Conservation (phyloP, 2,797 vertebrate species). For the Melopsittacus undulatus region DNA sequence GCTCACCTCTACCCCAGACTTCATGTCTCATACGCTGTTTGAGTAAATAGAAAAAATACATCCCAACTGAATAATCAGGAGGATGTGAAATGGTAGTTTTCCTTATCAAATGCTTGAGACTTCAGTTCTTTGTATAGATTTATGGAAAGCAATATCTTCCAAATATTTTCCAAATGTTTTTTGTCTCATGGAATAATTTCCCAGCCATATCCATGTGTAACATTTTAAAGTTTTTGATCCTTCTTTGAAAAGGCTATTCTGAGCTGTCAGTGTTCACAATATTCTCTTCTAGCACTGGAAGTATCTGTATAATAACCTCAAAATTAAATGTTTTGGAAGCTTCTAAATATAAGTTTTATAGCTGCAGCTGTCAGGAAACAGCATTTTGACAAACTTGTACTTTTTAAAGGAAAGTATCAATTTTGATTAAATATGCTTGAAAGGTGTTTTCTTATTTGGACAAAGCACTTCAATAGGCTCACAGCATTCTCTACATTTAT, state of each 20-base stretch:
- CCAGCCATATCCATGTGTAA: neutral
- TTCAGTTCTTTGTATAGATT: neutral
- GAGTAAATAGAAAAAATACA: neutral
- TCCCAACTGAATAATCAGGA: neutral
- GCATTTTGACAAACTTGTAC: slow-evolving; percentile 52
- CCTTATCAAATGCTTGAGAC: neutral
- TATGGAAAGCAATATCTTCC: slow-evolving; percentile 23
- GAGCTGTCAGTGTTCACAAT: slow-evolving; percentile 36
- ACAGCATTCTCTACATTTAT: neutral
- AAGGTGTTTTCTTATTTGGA: slow-evolving; percentile 58
- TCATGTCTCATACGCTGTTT: neutral
- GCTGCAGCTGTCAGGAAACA: slow-evolving; percentile 57
- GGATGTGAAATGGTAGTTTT: neutral
- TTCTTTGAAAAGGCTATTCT: slow-evolving; percentile 54
- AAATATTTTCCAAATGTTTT: slow-evolving; percentile 35
- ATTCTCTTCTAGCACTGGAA: slow-evolving; percentile 40
- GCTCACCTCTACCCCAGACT: neutral
- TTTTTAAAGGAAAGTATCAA: slow-evolving; percentile 40
- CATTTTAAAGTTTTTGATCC: slow-evolving; percentile 40
- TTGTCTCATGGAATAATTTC: slow-evolving; percentile 32
- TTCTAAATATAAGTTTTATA: slow-evolving; percentile 63
- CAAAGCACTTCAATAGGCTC: neutral
- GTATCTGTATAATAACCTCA: slow-evolving; percentile 52
- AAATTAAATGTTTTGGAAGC: slow-evolving; percentile 44
- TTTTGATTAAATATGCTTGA: slow-evolving; percentile 49